These are phyloP conservation scores for Protobothrops mucrosquamatus DNA, from an alignment of 2,113 vertebrate genomes.

Conservation along the genomic window DNA sequence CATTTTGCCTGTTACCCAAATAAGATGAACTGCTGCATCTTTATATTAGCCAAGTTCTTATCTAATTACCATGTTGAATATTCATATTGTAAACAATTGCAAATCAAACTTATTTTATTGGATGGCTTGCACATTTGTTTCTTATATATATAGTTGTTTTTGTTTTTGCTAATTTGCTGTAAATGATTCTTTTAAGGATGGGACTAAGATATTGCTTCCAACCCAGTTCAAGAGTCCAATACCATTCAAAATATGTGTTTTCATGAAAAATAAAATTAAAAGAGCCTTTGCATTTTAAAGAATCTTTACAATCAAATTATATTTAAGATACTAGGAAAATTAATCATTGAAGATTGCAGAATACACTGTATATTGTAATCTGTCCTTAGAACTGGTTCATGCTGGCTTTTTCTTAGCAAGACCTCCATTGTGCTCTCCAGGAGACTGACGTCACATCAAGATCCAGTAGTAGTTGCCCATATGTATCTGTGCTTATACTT, in stretches of 20 bases:
- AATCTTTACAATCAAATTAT: neutral
- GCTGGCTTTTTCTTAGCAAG: neutral
- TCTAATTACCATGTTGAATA: neutral
- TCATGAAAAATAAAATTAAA: slow-evolving; percentile 12
- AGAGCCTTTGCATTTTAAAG: neutral
- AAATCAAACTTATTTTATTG: neutral
- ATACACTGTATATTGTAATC: neutral
- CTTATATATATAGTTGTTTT: neutral
- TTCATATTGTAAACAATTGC: neutral
- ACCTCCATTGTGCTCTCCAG: neutral
- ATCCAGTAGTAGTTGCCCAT: neutral
- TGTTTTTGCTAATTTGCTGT: slow-evolving; percentile 11
- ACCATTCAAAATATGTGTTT: neutral
- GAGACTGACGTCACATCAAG: neutral
- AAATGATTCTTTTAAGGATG: neutral
- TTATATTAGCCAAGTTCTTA: neutral
- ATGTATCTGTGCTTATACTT: neutral
- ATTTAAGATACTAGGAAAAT: neutral
- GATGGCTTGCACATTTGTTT: neutral
- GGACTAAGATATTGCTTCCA: neutral
- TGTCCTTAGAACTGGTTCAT: neutral
- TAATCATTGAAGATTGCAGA: neutral
- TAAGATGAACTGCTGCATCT: neutral
- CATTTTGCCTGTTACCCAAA: neutral
- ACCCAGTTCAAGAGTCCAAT: slow-evolving; percentile 21